Base-by-base conservation (phyloP, 2,888 invertebrate genomes). In the Ditula angustiorana region DNA sequence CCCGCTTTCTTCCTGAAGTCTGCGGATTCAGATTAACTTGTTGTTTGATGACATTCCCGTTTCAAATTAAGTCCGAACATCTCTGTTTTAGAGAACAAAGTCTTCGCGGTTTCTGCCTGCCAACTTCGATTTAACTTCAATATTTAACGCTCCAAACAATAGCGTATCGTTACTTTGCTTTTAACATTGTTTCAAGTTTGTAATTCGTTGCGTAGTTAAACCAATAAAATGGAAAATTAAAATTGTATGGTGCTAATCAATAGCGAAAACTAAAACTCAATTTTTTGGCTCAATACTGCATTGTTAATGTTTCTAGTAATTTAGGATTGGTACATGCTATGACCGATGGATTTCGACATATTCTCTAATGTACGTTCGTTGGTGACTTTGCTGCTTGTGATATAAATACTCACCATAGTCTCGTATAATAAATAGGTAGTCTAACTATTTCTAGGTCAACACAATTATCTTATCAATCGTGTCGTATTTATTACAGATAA, bases 11-110 rank as follows among this genome's bases (percentile, higher is more conserved):
- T 53, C 52, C 37, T 64, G 64, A 47, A 64, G 64, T 59, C 58
- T 59, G 64, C 64, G 64, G 59, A 64, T 59, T 53, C 64, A 53
- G 59, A 64, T 64, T 64, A 64, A 64, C 64, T 64, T 64, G 59
- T 64, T 64, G 64, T 64, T 64, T 64, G 64, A 64, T 64, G 64
- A 53, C 64, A 59, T 64, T 59, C 52, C 35, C 59, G 53, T 64
- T 64, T 46, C 64, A 59, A 64, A 64, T 64, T 64, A 64, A 64
- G 59, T 64, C 58, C 46, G 35, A 64, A 28, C 37, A 59, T 64
- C 59, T 59, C 59, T 46, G 58, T 53, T 59, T 52, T 47, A 21
- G 47, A 64, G 52, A 28, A 52, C 52, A 37, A 62, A 56, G 57
- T 64, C 63, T 46, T 47, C 53, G 64, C 64, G 58, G 59, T 59